Evolutionary conservation across 2,888 invertebrate genomes (phyloP), one percentile per base, ranked within the genome.

Genomic region (Drosophila niveifrons): DNA sequence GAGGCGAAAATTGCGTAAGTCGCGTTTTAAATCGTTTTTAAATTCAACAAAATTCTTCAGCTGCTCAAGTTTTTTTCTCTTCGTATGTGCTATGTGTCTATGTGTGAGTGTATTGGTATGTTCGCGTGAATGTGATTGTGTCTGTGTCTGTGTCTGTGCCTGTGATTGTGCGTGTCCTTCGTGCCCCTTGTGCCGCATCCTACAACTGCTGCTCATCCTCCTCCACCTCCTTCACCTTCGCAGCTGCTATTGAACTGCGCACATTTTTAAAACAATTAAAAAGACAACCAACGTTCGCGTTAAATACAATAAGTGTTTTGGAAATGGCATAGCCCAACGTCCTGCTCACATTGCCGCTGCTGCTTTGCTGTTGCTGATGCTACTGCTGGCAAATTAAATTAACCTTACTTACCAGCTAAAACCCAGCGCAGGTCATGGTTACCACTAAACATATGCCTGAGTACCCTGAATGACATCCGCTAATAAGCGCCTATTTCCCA

Each of bases 231-330:
- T 55, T 44, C 9, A 0, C 9, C 3, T 1, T 31, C 53, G 34
- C 53, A 36, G 44, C 56, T 41, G 34, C 55, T 65, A 59, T 41
- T 69, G 17, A 17, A 41, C 65, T 51, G 52, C 50, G 59, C 67
- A 73, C 34, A 70, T 66, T 75, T 72, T 66, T 61, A 66, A 80
- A 79, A 68, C 70, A 81, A 68, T 80, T 77, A 57, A 70, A 64
- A 65, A 29, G 57, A 28, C 61, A 41, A 34, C 39, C 52, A 44
- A 66, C 48, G 36, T 2, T 17, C 29, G 59, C 53, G 50, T 51
- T 46, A 23, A 66, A 64, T 47, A 28, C 31, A 41, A 41, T 44
- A 56, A 34, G 44, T 11, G 13, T 34, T 43, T 62, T 53, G 34
- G 41, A 57, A 55, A 43, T 53, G 48, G 3, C 43, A 57, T 10